Evolutionary conservation across 2,888 invertebrate genomes (phyloP).

Genomic region (Meteorus cinctellus): DNA sequence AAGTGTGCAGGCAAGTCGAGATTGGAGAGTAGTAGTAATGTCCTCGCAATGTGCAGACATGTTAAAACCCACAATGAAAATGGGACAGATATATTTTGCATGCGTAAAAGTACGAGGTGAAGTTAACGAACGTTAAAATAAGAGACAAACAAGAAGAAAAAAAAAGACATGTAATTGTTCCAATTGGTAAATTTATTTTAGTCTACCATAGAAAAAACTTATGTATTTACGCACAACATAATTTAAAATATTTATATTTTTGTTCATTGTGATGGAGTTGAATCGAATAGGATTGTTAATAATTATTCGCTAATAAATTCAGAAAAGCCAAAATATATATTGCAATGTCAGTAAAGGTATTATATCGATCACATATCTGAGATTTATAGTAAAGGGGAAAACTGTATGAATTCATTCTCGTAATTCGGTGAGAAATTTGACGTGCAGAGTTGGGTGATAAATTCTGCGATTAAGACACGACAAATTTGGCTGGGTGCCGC

Average conservation of each 20-base stretch:
- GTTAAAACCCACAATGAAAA: constrained; percentile 1
- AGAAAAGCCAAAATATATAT: background rate
- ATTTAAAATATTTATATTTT: too few relatives aligned
- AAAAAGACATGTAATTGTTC: background rate
- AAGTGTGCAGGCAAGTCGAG: constrained; percentile 11
- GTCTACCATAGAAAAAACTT: background rate
- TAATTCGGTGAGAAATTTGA: background rate
- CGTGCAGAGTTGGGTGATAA: constrained; percentile 47
- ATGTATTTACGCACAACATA: background rate
- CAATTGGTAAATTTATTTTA: background rate
- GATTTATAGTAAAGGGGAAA: background rate
- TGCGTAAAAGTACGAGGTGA: background rate
- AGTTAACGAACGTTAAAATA: background rate
- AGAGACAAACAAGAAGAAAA: background rate
- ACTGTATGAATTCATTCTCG: background rate
- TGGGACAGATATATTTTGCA: background rate
- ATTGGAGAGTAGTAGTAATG: constrained; percentile 23
- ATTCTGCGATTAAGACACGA: constrained; percentile 54
- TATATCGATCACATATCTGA: background rate
- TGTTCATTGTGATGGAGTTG: too few relatives aligned
- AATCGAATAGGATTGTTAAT: too few relatives aligned
- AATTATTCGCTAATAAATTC: too few relatives aligned
- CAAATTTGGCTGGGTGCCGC: constrained; percentile 47
- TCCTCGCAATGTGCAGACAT: constrained; percentile 14
- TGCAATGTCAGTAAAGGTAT: background rate